Evolutionary conservation across 2,113 vertebrate genomes (phyloP).

Genomic region (Melanotaenia duboulayi): DNA sequence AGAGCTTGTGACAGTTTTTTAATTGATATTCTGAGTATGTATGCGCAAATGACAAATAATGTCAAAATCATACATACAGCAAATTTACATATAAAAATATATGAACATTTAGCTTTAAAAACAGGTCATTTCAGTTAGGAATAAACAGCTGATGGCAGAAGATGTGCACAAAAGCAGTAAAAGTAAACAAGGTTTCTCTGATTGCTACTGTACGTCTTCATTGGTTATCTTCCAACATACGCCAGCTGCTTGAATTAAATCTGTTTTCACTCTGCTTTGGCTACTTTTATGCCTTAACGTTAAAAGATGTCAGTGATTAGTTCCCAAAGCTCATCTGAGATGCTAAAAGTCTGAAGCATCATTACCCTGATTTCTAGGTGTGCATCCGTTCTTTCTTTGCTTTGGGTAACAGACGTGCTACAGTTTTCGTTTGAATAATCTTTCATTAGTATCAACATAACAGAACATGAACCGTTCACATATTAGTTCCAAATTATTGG

Average conservation of each 20-base stretch:
- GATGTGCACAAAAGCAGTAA: neutral
- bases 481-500: too few species aligned
- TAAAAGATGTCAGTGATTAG: neutral
- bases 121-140: too few species aligned
- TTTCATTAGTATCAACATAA: conserved; percentile 21
- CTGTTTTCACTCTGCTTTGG: neutral
- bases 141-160: neutral
- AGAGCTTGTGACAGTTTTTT: conserved; percentile 27
- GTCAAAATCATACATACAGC: conserved; percentile 12
- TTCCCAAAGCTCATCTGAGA: neutral
- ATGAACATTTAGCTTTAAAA: neutral
- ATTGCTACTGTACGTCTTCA: neutral
- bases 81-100: neutral
- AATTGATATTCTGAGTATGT: neutral
- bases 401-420: conserved; percentile 11
- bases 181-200: neutral
- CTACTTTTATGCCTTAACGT: neutral
- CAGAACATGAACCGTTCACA: too few species aligned
- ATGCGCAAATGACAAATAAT: conserved; percentile 6
- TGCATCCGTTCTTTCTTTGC: conserved; percentile 2
- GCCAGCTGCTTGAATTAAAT: neutral
- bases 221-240: neutral
- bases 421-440: conserved; percentile 7
- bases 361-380: conserved; percentile 9
- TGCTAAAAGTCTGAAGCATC: too few species aligned